Evolutionary conservation across 2,888 invertebrate species (phyloP), one percentile per base, ranked within the genome.

Genomic region (Melanchra persicariae): DNA sequence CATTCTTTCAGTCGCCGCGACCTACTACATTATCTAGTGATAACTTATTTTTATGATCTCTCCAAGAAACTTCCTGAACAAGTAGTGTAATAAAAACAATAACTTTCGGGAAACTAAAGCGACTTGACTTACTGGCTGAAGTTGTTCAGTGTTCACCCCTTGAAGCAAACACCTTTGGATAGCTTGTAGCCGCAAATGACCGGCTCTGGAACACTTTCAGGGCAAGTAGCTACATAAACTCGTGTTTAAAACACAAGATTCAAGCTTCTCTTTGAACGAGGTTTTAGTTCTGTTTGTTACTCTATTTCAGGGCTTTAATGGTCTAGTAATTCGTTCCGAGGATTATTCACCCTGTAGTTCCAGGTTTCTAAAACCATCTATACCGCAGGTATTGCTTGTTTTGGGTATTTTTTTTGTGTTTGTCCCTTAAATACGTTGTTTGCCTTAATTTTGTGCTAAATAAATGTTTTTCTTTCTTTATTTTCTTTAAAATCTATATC

Each of bases 91-190:
- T 64, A 61, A 66, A 70, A 47, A 45, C 43, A 52, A 43, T 45
- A 79, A 63, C 26, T 60, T 66, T 80, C 54, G 30, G 43, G 24
- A 26, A 71, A 49, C 66, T 43, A 57, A 61, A 71, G 55, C 51
- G 63, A 76, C 47, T 74, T 71, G 66, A 76, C 69, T 67, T 82
- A 81, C 81, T 82, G 82, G 24, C 19, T 7, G 24, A 52, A 75
- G 15, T 64, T 71, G 30, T 52, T 10, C 4, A 57, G n/a, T 17
- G n/a, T 49, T 19, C 51, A 63, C 24, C 69, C 54, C 47, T 66
- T 64, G 69, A 52, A 67, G 64, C 63, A 75, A 81, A 81, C 71
- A 79, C 82, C 81, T 79, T 75, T 65, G 63, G 57, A 82, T 82
- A 51, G 79, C 63, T 67, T 61, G 45, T 49, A 69, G 47, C 74